These are phyloP conservation scores for Cephus nigrinus DNA, from an alignment of 2,888 invertebrate species.

Conservation along the genomic window DNA sequence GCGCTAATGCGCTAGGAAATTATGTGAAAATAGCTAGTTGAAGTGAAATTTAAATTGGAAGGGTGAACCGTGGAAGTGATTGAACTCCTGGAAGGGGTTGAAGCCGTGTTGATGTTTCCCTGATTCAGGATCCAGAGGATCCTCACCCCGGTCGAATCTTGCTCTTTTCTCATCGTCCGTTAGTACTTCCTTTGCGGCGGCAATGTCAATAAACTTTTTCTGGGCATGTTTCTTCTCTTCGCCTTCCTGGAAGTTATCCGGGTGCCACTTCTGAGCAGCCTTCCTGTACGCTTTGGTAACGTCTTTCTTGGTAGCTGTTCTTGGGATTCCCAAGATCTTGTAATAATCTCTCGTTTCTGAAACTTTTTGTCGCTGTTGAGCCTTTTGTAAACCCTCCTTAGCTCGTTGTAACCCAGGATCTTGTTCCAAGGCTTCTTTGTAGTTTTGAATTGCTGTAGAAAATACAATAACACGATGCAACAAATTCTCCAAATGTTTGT, in stretches of 20 bases:
- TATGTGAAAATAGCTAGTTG: conserved; percentile 70
- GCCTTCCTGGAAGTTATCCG: conserved; percentile 88
- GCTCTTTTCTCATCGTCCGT: conserved; percentile 92
- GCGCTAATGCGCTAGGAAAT: background rate
- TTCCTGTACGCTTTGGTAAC: conserved; percentile 96
- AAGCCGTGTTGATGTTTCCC: conserved; percentile 73
- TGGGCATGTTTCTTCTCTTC: conserved; percentile 95
- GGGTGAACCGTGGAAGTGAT: conserved; percentile 80
- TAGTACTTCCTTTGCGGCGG: conserved; percentile 97
- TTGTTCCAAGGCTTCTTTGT: conserved; percentile 84
- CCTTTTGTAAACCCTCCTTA: conserved; percentile 87
- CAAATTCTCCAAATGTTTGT: background rate
- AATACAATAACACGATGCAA: conserved; percentile 1
- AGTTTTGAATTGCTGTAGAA: conserved; percentile 83
- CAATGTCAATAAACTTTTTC: conserved; percentile 98
- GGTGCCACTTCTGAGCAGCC: conserved; percentile 98
- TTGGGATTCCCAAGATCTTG: conserved; percentile 92
- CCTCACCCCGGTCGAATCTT: conserved; percentile 94
- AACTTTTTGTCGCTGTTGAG: conserved; percentile 92
- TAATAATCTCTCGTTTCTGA: conserved; percentile 96
- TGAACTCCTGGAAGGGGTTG: conserved; percentile 80
- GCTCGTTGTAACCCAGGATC: conserved; percentile 85
- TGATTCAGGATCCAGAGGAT: conserved; percentile 96
- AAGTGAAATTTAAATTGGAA: conserved; percentile 99
- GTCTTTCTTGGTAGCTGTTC: conserved; percentile 91